Conservation (phyloP, 2,113 vertebrate genomes). For the Procapra przewalskii region DNA sequence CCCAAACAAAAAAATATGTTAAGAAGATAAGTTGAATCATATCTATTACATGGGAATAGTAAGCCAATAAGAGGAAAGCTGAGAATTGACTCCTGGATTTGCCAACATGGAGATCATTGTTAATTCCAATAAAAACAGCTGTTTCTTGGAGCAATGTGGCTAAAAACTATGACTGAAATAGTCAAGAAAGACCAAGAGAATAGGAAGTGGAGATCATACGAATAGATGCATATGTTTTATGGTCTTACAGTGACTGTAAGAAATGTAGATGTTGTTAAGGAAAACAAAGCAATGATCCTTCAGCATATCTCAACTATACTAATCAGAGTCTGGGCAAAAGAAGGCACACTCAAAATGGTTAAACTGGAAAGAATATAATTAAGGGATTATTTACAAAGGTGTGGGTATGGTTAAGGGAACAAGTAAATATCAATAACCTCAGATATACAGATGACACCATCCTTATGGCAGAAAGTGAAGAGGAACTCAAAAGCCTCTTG, state of each 20-base stretch:
- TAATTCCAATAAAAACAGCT: background rate
- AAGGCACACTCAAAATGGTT: background rate
- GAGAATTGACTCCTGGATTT: background rate
- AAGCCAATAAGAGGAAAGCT: background rate
- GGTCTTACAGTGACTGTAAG: background rate
- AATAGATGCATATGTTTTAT: background rate
- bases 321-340: background rate
- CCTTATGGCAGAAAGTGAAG: too few species aligned
- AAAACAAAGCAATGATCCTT: background rate
- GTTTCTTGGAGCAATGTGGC: background rate
- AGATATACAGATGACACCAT: too few species aligned
- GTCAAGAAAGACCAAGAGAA: background rate
- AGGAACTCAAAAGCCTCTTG: too few species aligned
- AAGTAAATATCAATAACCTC: background rate
- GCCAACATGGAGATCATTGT: background rate
- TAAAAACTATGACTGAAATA: background rate
- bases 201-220: background rate
- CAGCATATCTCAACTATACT: background rate
- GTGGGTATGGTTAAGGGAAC: background rate
- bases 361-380: slow-evolving; percentile 5
- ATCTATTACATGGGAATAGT: background rate
- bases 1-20: background rate
- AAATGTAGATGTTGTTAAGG: slow-evolving; percentile 10
- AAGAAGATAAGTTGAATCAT: background rate
- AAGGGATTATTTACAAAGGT: background rate